phyloP scores from a whole-genome alignment of 2,888 invertebrate species.

The Capitulum mitella region DNA sequence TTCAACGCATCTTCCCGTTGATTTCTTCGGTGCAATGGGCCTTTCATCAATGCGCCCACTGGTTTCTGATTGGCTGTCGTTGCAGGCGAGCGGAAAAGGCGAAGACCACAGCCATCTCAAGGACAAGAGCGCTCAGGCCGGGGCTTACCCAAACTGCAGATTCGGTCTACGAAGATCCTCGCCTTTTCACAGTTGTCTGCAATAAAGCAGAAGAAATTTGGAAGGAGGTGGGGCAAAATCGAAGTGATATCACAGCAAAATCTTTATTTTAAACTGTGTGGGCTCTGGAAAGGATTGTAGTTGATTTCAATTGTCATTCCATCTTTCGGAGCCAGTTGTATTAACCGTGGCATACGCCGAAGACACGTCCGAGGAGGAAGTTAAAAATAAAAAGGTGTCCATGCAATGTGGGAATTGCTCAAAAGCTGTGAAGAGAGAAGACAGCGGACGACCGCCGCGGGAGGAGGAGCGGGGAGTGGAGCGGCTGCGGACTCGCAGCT shows the following conservation, averaged over 20 bases:
- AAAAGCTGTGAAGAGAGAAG: slow-evolving; percentile 25
- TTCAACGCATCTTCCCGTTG: slow-evolving; percentile 22
- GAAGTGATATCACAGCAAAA: neutral
- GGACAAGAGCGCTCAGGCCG: neutral
- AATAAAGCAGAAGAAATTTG: slow-evolving; percentile 24
- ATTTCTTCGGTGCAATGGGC: slow-evolving; percentile 24
- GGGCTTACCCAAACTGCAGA: neutral
- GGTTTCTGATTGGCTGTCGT: slow-evolving; percentile 24
- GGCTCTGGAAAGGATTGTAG: too few relatives aligned
- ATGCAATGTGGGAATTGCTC: slow-evolving; percentile 25
- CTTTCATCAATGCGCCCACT: slow-evolving; percentile 25
- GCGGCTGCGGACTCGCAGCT: slow-evolving; percentile 4
- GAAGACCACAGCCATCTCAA: neutral
- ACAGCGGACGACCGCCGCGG: slow-evolving; percentile 23
- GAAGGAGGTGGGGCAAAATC: slow-evolving; percentile 24
- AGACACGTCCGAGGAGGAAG: neutral
- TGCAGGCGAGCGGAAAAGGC: slow-evolving; percentile 6
- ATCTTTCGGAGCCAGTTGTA: neutral
- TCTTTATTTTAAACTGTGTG: too few relatives aligned
- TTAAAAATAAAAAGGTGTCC: slow-evolving; percentile 25
- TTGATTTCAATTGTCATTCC: too few relatives aligned
- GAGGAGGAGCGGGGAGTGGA: slow-evolving; percentile 22
- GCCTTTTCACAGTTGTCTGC: slow-evolving; percentile 4
- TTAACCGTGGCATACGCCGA: neutral
- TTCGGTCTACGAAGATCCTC: neutral